Evolutionary conservation across 53 echinoderm and acorn worm genomes (phyloP), one percentile per base, ranked within the genome.

Genomic region (Patiria pectinifera): DNA sequence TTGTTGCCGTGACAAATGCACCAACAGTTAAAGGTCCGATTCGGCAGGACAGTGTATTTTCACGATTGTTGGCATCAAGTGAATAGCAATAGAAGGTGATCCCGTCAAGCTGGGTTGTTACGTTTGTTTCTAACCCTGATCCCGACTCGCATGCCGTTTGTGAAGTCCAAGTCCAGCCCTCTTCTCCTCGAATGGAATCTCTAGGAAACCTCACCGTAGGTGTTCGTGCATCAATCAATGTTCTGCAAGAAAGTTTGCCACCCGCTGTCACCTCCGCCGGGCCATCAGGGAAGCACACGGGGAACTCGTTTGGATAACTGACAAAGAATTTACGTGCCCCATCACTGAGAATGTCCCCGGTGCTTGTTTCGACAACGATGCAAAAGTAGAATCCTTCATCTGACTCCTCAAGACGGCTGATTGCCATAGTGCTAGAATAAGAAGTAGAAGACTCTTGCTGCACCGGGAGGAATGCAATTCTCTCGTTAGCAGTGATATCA

Each of bases 351-450:
- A 26, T 77, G 3, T 0, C 15, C 60, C 59, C 61, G 76, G 0
- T 14, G 86, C 19, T 46, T 21, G n/a, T 86, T 48, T 21, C 53
- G 18, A 49, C 5, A 71, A 86, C 72, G 11, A 74, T n/a, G 74
- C 86, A 86, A 43, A 74, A 22, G 24, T 86, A 86, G n/a, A 3
- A 18, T 48, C 72, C 86, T 74, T 58, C 74, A 86, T 86, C 86
- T 26, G 86, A 70, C 35, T 49, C 45, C 71, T 9, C 43, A 2
- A 85, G 86, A 16, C 69, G 12, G 86, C 9, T 48, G 22, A 86
- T 86, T 72, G 86, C 71, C 3, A 86, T 19, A 69, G 3, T 72
- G 71, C 49, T 48, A 10, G 22, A 74, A 72, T 86, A 72, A 14
- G 71, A 22, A 12, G 48, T 72, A 11, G n/a, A n/a, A n/a, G 48